phyloP scores from a whole-genome alignment of 2,888 invertebrate species.

The Girardia tigrina region DNA sequence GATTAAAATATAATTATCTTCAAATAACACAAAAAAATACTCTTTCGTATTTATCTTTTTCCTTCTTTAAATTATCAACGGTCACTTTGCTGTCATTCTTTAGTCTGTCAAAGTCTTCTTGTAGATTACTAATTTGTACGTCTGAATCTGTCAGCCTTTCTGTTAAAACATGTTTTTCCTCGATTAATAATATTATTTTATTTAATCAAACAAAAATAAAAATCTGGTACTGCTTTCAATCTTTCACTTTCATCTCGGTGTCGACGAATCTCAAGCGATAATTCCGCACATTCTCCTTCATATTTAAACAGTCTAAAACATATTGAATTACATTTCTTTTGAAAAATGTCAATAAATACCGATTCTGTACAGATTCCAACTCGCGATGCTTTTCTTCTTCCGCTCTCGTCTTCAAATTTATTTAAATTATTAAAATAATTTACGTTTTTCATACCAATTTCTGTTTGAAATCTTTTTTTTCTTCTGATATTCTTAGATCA shows the following conservation, averaged over 20 bases:
- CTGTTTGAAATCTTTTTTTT: neutral
- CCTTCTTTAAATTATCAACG: neutral
- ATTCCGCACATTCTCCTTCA: neutral
- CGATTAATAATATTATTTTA: neutral
- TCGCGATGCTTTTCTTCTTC: neutral
- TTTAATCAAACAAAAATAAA: neutral
- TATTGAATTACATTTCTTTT: neutral
- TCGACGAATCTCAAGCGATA: constrained; percentile 9
- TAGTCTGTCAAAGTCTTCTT: neutral
- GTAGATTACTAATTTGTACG: neutral
- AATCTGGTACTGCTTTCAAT: neutral
- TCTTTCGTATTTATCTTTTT: neutral
- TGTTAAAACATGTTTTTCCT: constrained; percentile 5
- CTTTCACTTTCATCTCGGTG: neutral
- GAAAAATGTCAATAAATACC: neutral
- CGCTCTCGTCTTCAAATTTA: neutral
- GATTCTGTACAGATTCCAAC: neutral
- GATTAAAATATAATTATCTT: no score
- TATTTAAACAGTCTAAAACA: neutral
- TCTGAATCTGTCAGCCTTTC: neutral
- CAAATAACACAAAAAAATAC: neutral
- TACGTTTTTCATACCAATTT: neutral
- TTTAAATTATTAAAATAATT: neutral
- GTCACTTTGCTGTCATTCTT: neutral
- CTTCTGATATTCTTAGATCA: neutral